phyloP scores from a whole-genome alignment of 2,797 vertebrate genomes.

The Hirundo rustica region DNA sequence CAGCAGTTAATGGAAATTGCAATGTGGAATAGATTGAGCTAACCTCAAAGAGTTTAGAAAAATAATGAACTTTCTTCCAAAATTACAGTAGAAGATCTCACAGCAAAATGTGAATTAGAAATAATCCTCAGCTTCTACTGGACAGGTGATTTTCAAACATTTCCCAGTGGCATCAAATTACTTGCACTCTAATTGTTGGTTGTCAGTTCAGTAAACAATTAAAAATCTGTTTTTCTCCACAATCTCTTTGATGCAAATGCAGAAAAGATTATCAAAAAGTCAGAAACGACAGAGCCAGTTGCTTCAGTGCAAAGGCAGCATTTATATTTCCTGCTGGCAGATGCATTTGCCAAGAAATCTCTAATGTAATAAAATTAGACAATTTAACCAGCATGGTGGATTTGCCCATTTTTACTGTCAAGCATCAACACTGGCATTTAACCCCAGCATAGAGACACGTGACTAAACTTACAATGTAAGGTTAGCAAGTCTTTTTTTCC shows the following conservation, averaged over 20 bases:
- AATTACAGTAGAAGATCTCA: neutral
- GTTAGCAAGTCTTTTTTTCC: conserved; percentile 40
- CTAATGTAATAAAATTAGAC: conserved; percentile 83
- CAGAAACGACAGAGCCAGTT: conserved; percentile 66
- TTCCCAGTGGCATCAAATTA: neutral
- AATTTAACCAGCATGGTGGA: conserved; percentile 80
- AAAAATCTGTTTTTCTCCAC: conserved; percentile 60
- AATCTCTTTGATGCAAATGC: conserved; percentile 65
- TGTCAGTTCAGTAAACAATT: conserved; percentile 70
- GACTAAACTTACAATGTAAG: conserved; percentile 73
- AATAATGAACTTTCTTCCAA: neutral
- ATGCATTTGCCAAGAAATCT: conserved; percentile 78
- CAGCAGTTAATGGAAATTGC: neutral
- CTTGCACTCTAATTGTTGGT: conserved; percentile 53
- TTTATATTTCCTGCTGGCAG: conserved; percentile 79
- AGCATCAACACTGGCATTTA: conserved; percentile 76
- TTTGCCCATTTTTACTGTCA: conserved; percentile 78
- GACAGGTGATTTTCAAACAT: conserved; percentile 55
- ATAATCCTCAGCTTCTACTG: neutral
- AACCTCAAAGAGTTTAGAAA: neutral
- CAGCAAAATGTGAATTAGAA: neutral
- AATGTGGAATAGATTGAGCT: conserved; percentile 6
- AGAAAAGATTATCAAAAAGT: conserved; percentile 64
- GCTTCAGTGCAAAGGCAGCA: conserved; percentile 67
- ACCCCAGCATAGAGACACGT: conserved; percentile 68